Evolutionary conservation across 1,140 invertebrate genomes (phyloP).

Genomic region (Drosophila nannoptera): DNA sequence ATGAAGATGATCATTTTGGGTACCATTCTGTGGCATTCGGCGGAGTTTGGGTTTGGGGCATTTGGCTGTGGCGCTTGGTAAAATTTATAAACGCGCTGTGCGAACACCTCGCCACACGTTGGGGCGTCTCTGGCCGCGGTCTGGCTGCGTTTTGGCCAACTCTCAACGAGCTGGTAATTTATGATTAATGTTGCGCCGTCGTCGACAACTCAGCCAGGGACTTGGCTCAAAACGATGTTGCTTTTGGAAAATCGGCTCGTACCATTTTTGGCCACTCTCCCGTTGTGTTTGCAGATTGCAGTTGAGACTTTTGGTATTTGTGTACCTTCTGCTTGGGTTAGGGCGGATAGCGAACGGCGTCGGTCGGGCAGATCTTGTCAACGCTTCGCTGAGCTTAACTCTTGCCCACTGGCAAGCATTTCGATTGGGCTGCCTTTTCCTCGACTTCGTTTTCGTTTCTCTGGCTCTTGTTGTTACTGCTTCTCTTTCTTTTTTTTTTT

Average conservation of each 20-base stretch:
- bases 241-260: conserved; percentile 53
- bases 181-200: conserved; percentile 73
- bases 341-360: conserved; percentile 1
- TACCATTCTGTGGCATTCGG: neutral
- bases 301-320: neutral
- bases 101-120: conserved; percentile 75
- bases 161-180: conserved; percentile 75
- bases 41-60: neutral
- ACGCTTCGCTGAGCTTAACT: conserved; percentile 61
- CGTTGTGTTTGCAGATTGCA: conserved; percentile 70
- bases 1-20: conserved; percentile 74
- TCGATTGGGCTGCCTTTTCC: conserved; percentile 10
- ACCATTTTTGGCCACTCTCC: conserved; percentile 76
- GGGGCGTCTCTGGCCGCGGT: conserved; percentile 49
- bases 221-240: conserved; percentile 32
- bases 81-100: conserved; percentile 75
- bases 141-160: conserved; percentile 38
- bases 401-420: conserved; percentile 24
- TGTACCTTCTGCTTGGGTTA: too few species aligned
- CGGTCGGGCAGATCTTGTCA: conserved; percentile 56
- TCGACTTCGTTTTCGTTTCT: conserved; percentile 17
- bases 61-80: conserved; percentile 59
- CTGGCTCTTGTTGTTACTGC: neutral
- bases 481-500: conserved; percentile 13
- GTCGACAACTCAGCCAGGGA: conserved; percentile 40